A percentile compares a stretch with the other conserved stretches of the same genome.
Evolutionary conservation across 2,888 invertebrate genomes (phyloP).

Genomic region (Melanostoma mellinum): DNA sequence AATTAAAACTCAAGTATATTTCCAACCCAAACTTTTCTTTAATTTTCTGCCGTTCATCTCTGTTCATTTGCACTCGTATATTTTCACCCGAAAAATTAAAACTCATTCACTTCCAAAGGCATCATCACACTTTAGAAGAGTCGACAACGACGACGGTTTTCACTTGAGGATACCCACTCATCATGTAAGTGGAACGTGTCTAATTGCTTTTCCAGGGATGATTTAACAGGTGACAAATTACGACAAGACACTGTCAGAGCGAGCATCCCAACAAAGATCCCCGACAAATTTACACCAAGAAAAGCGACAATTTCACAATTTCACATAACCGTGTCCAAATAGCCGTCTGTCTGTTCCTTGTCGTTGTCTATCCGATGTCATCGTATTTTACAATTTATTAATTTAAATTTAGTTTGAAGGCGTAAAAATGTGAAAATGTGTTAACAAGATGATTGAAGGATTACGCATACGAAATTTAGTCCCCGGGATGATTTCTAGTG

Average conservation of each 20-base stretch:
- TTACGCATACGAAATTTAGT: constrained; percentile 39
- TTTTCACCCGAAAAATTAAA: constrained; percentile 31
- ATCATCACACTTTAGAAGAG: constrained; percentile 4
- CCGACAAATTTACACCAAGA: constrained; percentile 17
- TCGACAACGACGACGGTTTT: constrained; percentile 2
- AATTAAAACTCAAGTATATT: constrained; percentile 55
- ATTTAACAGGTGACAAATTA: constrained; percentile 75
- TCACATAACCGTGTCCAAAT: constrained; percentile 61
- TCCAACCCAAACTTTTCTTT: constrained; percentile 43
- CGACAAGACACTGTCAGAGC: constrained; percentile 60
- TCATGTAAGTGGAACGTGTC: constrained; percentile 74
- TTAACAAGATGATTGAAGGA: constrained; percentile 44
- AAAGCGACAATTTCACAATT: constrained; percentile 28
- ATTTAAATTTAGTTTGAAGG: constrained; percentile 60
- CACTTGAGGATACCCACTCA: constrained; percentile 63
- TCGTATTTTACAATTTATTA: constrained; percentile 57
- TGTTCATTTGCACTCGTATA: constrained; percentile 26
- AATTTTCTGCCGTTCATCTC: constrained; percentile 27
- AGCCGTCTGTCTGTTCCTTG: constrained; percentile 32
- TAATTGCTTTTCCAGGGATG: constrained; percentile 74
- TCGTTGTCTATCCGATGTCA: constrained; percentile 33
- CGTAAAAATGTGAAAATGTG: constrained; percentile 37
- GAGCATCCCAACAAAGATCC: constrained; percentile 12
- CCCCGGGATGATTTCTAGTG: constrained; percentile 33
- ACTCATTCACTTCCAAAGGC: constrained; percentile 15